Conservation (phyloP, 2,797 vertebrate genomes). For the Leontopithecus rosalia region DNA sequence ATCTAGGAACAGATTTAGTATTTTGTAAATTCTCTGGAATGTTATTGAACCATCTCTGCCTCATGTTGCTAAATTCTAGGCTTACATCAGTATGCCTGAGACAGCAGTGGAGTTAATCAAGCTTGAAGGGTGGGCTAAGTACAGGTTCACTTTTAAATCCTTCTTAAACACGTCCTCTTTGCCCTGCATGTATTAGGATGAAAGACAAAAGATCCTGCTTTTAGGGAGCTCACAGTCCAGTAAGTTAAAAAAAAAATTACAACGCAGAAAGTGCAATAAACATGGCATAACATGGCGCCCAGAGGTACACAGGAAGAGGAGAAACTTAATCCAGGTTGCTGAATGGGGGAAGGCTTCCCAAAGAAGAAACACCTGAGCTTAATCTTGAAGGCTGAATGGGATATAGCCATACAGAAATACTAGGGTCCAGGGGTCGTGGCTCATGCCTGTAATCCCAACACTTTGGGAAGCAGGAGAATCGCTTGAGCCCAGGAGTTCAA, state of each 20-base stretch:
- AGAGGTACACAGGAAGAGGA: neutral
- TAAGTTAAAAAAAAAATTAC: neutral
- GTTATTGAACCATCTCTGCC: neutral
- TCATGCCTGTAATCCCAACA: neutral
- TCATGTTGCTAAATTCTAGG: neutral
- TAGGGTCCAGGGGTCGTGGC: neutral
- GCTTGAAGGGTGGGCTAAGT: neutral
- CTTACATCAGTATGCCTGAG: neutral
- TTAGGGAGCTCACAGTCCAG: neutral
- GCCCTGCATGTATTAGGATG: neutral
- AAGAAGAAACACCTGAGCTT: neutral
- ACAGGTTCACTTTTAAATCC: neutral
- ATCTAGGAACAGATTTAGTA: neutral
- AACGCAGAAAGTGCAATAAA: neutral
- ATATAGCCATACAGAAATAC: neutral
- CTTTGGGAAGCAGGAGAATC: neutral
- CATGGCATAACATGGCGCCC: neutral
- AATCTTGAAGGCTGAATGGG: neutral
- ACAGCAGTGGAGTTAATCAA: neutral
- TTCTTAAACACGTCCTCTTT: neutral
- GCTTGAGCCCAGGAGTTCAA: neutral
- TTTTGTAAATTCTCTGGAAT: conserved; percentile 14
- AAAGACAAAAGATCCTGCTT: neutral
- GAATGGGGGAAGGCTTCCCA: neutral
- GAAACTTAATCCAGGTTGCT: neutral